Percentiles rank a stretch among this genome's conserved stretches.
Evolutionary conservation across 2,888 invertebrate species (phyloP).

Genomic region (Pseudococcus viburni): DNA sequence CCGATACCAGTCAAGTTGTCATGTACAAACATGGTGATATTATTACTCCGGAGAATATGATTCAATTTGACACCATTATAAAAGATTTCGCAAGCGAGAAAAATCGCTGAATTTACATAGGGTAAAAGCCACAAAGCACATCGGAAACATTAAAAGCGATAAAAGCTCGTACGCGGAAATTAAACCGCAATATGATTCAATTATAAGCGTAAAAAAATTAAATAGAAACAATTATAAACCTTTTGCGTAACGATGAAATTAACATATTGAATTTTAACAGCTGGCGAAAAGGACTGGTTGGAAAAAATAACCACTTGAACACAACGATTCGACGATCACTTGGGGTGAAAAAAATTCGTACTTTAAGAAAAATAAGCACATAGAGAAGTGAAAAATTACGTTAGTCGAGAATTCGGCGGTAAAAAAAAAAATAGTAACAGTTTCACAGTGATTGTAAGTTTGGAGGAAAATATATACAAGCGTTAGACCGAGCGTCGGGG

Average conservation of each 20-base stretch:
- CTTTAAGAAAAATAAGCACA: not conserved
- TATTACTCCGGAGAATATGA: not conserved
- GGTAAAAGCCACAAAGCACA: not conserved
- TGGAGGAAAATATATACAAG: constrained; percentile 61
- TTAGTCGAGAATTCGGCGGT: constrained; percentile 23
- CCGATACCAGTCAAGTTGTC: not conserved
- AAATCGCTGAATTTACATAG: not conserved
- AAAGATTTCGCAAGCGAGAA: not conserved
- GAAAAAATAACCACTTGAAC: constrained; percentile 8
- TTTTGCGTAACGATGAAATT: constrained; percentile 18
- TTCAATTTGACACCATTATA: constrained; percentile 33
- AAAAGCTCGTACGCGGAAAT: constrained; percentile 4
- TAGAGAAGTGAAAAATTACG: constrained; percentile 36
- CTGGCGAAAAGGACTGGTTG: not conserved
- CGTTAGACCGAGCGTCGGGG: constrained; percentile 30
- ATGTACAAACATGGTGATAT: not conserved
- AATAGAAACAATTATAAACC: constrained; percentile 7
- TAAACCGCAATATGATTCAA: not conserved
- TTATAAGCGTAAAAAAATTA: constrained; percentile 4
- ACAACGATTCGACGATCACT: not conserved
- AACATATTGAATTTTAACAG: constrained; percentile 53
- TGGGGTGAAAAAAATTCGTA: not conserved
- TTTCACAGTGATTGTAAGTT: constrained; percentile 61
- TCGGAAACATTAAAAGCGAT: not conserved
- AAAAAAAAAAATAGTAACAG: constrained; percentile 61